phyloP scores from a whole-genome alignment of 2,113 vertebrate genomes.

The Ailuropoda melanoleuca region DNA sequence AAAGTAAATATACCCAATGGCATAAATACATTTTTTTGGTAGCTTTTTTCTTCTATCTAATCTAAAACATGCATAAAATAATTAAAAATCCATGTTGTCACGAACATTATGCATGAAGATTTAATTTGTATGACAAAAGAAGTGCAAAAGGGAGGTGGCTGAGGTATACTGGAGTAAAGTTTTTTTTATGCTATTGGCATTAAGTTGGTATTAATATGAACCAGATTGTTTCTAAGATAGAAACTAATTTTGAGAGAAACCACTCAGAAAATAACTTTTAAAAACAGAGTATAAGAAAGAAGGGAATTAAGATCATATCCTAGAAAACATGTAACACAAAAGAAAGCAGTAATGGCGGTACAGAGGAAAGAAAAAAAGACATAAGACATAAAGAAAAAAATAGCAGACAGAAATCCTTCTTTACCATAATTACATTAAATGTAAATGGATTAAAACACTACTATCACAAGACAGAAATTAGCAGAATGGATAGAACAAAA shows the following conservation, averaged over 20 bases:
- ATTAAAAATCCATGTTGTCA: background rate
- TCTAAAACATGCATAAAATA: background rate
- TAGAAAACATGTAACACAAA: background rate
- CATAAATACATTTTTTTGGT: background rate
- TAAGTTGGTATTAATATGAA: background rate
- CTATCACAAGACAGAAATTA: background rate
- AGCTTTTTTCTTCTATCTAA: background rate
- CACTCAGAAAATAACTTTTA: background rate
- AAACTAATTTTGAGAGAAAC: background rate
- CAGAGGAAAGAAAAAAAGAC: background rate
- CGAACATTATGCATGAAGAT: background rate
- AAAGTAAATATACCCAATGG: background rate
- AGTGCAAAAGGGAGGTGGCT: background rate
- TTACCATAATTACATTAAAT: background rate
- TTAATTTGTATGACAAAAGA: background rate
- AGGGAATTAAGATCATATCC: background rate
- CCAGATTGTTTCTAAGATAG: background rate
- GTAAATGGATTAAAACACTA: background rate
- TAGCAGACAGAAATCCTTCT: background rate
- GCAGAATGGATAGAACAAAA: background rate
- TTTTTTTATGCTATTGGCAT: background rate
- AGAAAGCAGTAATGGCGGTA: background rate
- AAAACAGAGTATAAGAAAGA: background rate
- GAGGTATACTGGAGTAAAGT: background rate
- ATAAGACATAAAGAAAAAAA: background rate